These are phyloP conservation scores for Acanthococcus lagerstroemiae DNA, from an alignment of 2,888 invertebrate genomes.

Conservation along the genomic window DNA sequence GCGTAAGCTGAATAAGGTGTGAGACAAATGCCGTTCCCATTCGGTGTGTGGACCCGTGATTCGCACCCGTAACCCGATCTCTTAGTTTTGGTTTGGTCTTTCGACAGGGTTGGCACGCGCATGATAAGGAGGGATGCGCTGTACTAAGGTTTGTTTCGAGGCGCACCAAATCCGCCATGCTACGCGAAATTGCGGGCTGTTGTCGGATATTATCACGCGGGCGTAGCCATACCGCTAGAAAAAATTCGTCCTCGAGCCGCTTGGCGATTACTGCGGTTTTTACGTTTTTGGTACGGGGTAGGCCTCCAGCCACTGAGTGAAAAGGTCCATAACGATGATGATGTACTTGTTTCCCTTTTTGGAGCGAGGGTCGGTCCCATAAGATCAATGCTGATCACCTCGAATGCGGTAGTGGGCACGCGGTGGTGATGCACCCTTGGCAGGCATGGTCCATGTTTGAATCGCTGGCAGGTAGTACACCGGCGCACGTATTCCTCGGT, in stretches of 20 bases:
- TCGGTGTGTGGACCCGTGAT: background rate
- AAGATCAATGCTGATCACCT: background rate
- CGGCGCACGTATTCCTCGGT: background rate
- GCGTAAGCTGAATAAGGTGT: background rate
- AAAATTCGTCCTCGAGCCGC: background rate
- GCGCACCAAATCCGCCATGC: background rate
- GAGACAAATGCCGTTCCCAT: background rate
- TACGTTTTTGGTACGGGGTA: background rate
- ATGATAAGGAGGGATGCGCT: background rate
- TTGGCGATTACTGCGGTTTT: background rate
- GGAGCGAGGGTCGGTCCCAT: background rate
- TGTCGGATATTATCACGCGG: background rate
- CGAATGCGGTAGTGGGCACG: background rate
- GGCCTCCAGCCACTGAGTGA: background rate
- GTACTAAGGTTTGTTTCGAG: no score
- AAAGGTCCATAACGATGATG: background rate
- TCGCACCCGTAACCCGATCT: background rate
- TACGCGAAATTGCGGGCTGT: background rate
- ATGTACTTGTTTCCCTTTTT: background rate
- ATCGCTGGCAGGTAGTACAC: background rate
- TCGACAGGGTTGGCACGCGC: background rate
- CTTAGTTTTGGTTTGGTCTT: background rate
- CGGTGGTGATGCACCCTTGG: background rate
- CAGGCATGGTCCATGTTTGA: background rate
- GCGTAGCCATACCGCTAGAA: background rate